Conservation (phyloP, 2,888 invertebrate genomes). For the Xylocampa areola region DNA sequence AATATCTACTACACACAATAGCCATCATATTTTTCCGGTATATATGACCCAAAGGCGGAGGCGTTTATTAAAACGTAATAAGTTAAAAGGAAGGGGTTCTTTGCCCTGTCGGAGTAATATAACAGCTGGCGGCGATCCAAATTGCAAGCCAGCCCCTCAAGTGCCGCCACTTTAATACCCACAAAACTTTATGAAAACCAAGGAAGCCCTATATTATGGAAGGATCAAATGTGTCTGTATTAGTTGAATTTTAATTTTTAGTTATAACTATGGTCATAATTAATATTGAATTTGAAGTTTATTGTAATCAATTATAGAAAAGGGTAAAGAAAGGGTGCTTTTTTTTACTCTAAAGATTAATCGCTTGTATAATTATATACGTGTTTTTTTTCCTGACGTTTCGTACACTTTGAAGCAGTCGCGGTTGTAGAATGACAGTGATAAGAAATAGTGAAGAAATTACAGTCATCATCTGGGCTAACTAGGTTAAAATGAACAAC, state of each 20-base stretch:
- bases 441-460: too few species aligned
- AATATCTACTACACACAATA: slow-evolving; percentile 4
- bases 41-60: slow-evolving; percentile 27
- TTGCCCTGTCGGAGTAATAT: slow-evolving; percentile 64
- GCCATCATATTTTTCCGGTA: slow-evolving; percentile 16
- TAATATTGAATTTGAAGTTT: too few species aligned
- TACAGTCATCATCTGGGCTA: too few species aligned
- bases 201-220: slow-evolving; percentile 59
- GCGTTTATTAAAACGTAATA: slow-evolving; percentile 76
- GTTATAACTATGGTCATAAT: too few species aligned
- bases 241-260: slow-evolving; percentile 6
- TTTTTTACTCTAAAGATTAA: too few species aligned
- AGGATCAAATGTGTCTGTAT: slow-evolving; percentile 20
- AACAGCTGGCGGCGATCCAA: slow-evolving; percentile 74
- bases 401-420: too few species aligned
- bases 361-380: too few species aligned
- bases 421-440: too few species aligned
- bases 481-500: too few species aligned
- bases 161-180: slow-evolving; percentile 77
- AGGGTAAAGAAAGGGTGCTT: too few species aligned
- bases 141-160: slow-evolving; percentile 67
- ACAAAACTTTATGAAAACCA: slow-evolving; percentile 81
- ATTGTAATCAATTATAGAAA: too few species aligned
- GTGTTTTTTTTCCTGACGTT: too few species aligned
- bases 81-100: slow-evolving; percentile 72